These are phyloP conservation scores for Bombus waltoni DNA, from an alignment of 1,140 invertebrate species.

Conservation along the genomic window DNA sequence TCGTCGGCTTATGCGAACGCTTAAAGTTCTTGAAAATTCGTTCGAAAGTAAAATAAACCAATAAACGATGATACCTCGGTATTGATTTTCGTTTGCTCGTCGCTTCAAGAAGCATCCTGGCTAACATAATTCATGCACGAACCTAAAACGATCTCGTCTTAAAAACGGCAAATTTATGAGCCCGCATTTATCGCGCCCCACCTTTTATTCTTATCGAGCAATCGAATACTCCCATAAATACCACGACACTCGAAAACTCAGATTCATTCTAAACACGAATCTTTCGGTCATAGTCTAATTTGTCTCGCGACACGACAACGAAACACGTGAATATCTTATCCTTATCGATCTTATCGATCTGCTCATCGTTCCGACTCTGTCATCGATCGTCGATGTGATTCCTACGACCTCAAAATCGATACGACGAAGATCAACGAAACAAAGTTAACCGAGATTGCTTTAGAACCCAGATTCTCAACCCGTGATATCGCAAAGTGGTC, in stretches of 20 bases:
- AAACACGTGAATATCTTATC: not conserved
- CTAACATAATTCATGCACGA: not conserved
- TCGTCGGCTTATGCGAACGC: too few relatives aligned
- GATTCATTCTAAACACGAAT: conserved; percentile 13
- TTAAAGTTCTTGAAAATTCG: not conserved
- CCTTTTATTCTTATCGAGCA: not conserved
- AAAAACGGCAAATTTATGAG: conserved; percentile 18
- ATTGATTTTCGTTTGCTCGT: not conserved
- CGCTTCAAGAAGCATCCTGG: not conserved
- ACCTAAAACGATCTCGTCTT: not conserved
- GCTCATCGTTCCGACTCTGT: not conserved
- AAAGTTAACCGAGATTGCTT: too few relatives aligned
- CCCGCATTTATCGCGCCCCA: not conserved
- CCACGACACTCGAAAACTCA: not conserved
- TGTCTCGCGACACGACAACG: not conserved
- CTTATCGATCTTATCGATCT: not conserved
- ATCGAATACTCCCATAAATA: conserved; percentile 3
- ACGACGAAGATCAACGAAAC: too few relatives aligned
- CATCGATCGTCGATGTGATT: not conserved
- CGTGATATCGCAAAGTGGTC: too few relatives aligned
- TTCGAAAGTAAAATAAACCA: not conserved
- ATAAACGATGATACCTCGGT: not conserved
- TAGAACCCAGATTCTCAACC: too few relatives aligned
- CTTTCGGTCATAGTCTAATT: conserved; percentile 13
- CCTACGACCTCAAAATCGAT: too few relatives aligned